Conservation (phyloP, 2,113 vertebrate species). For the Hiodon tergisus region DNA sequence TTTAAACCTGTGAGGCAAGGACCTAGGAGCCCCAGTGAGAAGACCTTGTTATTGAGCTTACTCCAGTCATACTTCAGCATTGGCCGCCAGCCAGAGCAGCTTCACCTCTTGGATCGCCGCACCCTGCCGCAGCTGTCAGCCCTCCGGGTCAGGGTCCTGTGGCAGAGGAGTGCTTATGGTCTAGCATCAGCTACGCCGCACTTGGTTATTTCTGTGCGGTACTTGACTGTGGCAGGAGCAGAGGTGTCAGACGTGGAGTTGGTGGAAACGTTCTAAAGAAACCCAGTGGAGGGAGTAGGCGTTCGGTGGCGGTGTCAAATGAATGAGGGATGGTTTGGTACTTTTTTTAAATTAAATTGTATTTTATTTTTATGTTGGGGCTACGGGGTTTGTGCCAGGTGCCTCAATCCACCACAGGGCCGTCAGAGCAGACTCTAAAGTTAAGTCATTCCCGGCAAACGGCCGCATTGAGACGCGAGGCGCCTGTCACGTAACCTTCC, state of each 20-base stretch:
- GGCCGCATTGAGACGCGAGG: background rate
- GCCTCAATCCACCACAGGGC: no score
- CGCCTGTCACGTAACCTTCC: background rate
- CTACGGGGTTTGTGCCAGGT: no score
- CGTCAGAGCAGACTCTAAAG: background rate
- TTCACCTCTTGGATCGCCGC: constrained; percentile 11
- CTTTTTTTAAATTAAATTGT: background rate
- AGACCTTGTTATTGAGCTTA: background rate
- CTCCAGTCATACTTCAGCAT: constrained; percentile 1
- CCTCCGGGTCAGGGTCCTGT: constrained; percentile 1
- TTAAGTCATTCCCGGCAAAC: background rate
- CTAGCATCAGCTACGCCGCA: constrained; percentile 35
- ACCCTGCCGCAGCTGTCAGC: constrained; percentile 13
- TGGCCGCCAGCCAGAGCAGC: background rate
- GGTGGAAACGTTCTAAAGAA: constrained; percentile 18
- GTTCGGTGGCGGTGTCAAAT: background rate
- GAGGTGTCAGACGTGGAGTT: constrained; percentile 23
- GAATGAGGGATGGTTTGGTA: background rate
- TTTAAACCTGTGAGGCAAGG: background rate
- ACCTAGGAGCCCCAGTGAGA: background rate
- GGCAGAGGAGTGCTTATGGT: constrained; percentile 36
- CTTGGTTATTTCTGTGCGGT: constrained; percentile 43
- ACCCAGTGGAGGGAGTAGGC: background rate
- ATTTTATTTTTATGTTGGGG: background rate
- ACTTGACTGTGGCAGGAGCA: constrained; percentile 23